Conservation (phyloP, 1,140 invertebrate genomes). For the Amyelois transitella region DNA sequence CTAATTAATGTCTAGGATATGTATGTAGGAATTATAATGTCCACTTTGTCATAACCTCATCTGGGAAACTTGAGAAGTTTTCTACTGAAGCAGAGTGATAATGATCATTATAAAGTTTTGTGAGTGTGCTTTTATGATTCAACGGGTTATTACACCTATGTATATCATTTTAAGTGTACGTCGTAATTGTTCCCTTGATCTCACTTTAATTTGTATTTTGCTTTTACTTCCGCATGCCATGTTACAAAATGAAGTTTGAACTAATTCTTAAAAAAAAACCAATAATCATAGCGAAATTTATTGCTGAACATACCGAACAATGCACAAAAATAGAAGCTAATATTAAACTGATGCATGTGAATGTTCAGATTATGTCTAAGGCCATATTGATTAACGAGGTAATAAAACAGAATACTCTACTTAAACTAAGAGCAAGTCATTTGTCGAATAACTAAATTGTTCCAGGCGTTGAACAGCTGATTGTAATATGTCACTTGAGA, state of each 20-base stretch:
- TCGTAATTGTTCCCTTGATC: no score
- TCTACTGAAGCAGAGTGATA: not conserved
- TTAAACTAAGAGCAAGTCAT: not conserved
- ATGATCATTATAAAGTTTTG: not conserved
- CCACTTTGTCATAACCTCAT: not conserved
- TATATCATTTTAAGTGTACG: no score
- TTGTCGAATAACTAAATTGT: not conserved
- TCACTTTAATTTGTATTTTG: no score
- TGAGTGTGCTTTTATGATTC: not conserved
- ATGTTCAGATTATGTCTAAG: not conserved
- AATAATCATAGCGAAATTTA: no score
- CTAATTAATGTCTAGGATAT: not conserved
- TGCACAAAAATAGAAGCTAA: not conserved
- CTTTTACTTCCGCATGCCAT: no score
- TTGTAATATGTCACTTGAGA: constrained; percentile 32
- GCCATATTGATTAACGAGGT: not conserved
- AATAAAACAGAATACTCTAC: not conserved
- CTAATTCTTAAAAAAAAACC: no score
- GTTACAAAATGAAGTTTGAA: no score
- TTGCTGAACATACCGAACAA: not conserved
- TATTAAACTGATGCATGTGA: not conserved
- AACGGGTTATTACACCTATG: not conserved
- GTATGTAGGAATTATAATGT: not conserved
- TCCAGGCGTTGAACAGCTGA: constrained; percentile 19
- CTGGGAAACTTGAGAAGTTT: not conserved